Base-by-base conservation (phyloP, 1,140 invertebrate genomes). In the Elymnias hypermnestra region DNA sequence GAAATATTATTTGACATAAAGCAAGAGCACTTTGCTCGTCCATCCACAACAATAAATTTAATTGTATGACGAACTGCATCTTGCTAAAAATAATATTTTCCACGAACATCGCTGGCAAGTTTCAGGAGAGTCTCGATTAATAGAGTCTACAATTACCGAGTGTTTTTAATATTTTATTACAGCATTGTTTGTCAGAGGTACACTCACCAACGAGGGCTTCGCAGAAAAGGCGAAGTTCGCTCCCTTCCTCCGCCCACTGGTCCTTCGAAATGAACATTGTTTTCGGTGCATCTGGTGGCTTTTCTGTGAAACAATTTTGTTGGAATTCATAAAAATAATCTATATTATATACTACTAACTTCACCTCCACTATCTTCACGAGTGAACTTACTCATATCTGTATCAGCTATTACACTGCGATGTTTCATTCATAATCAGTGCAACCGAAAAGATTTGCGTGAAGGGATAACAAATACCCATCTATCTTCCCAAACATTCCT, bases 171-270 rank as follows among this genome's bases (percentile, higher is more conserved):
- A 43, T 35, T 22, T 43, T 23, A 43, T 43, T 43, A 15, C 28
- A 8, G 46, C 28, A 39, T 43, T 38, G 35, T 39, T 33, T 22
- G 48, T 25, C 38, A 19, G 28, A 25, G 17, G 3, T 21, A 17
- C 19, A 84, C 83, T 90, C 87, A 88, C 92, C 92, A 31, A 92
- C 89, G 68, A 93, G 92, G 43, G 92, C 92, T 79, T 94, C 92
- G 77, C 92, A 93, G 78, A 91, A 93, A 14, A 94, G 79, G 49
- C 92, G 86, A 6, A 90, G 84, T 5, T 85, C 73, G 35, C 87
- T 87, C 4, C 90, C 92, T 25, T 90, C 74, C 25, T 82, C 78
- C 36, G 87, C 77, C 77, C 85, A 83, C 63, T 86, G 82, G 63
- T 89, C 82, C 51, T 78, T 66, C 8, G 89, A 88, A 22, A 87